Evolutionary conservation across 1,140 invertebrate genomes (phyloP), one percentile per base, ranked within the genome.

Genomic region (Meloidogyne chitwoodi): DNA sequence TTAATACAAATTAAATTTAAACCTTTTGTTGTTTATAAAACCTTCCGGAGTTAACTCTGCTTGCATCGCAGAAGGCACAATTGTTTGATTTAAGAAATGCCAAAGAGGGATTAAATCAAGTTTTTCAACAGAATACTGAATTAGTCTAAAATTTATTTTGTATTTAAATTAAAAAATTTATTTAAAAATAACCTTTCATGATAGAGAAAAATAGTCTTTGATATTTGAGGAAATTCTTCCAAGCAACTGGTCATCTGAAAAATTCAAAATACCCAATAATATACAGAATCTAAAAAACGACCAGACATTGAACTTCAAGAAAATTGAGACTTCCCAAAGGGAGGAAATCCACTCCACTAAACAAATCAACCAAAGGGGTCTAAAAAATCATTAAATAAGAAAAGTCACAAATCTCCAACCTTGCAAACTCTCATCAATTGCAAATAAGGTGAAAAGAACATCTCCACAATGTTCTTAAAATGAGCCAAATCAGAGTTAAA

Each of bases 251-350:
- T 41, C 22, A 67, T 72, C 65, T 75, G 24, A 29, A 66, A 1
- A 26, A 22, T 31, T 14, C n/a, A n/a, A n/a, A n/a, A n/a, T n/a
- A n/a, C n/a, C n/a, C n/a, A n/a, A n/a, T n/a, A n/a, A n/a, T n/a
- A n/a, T n/a, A n/a, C n/a, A n/a, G n/a, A n/a, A n/a, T n/a, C n/a
- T n/a, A n/a, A n/a, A n/a, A n/a, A n/a, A 22, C 44, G 10, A 81
- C 79, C n/a, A 80, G 38, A 66, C 79, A 80, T 19, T 80, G 61
- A 14, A 80, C 79, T 48, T 80, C 79, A 14, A 80, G 41, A 66
- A 68, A 80, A 41, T 80, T 68, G 12, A 81, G 41, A 31, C 38
- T 67, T 11, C 62, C 66, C 26, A 80, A 27, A 27, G 79, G 29
- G 2, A 80, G 70, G 14, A 80, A 80, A 62, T 80, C 79, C 10